Evolutionary conservation across 2,797 vertebrate genomes (phyloP).

Genomic region (Enteromius thamalakanensis): DNA sequence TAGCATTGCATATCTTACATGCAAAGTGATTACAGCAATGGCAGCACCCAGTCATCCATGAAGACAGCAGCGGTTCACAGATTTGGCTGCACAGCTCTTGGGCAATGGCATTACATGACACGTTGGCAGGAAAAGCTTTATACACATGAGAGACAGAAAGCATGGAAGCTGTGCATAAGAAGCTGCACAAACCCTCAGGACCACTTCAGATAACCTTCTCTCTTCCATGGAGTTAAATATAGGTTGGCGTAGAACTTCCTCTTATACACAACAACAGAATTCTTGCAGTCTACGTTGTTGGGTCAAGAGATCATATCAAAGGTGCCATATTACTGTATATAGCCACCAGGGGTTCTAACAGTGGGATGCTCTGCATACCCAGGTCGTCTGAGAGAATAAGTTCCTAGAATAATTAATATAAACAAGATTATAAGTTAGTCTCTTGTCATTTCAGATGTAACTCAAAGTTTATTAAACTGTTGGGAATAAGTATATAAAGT

Average conservation of each 20-base stretch:
- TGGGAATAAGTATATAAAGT: neutral
- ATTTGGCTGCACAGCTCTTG: constrained; percentile 51
- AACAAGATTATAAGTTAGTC: neutral
- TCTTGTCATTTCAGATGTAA: neutral
- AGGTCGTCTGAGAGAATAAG: neutral
- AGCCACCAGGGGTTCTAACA: neutral
- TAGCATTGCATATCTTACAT: constrained; percentile 46
- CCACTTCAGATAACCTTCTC: constrained; percentile 22
- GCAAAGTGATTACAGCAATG: constrained; percentile 52
- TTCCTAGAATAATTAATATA: neutral
- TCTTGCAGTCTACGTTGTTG: neutral
- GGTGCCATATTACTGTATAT: neutral
- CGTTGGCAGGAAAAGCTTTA: constrained; percentile 53
- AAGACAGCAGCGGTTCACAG: constrained; percentile 53
- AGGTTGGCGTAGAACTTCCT: neutral
- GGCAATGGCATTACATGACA: constrained; percentile 57
- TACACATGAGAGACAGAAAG: constrained; percentile 52
- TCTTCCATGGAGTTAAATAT: constrained; percentile 4
- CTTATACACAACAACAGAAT: neutral
- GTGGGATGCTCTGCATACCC: neutral
- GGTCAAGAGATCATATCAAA: neutral
- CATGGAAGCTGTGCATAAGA: constrained; percentile 41
- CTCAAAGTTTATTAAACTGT: neutral
- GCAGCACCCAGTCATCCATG: constrained; percentile 45
- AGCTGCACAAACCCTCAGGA: constrained; percentile 22